Conservation (phyloP, 2,113 vertebrate genomes). For the Sinocyclocheilus anshuiensis region DNA sequence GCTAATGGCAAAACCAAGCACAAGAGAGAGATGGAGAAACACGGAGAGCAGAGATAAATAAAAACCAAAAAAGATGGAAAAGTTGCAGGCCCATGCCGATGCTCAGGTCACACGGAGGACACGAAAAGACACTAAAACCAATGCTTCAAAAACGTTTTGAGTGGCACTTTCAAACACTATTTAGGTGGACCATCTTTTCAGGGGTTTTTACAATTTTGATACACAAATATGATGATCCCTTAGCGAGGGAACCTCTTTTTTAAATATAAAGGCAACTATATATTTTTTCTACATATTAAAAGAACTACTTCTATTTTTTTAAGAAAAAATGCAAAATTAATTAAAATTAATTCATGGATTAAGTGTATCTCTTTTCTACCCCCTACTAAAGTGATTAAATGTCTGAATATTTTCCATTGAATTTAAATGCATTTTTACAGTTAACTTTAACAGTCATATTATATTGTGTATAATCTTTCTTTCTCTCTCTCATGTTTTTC, state of each 20-base stretch:
- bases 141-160: neutral
- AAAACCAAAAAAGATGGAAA: conserved; percentile 56
- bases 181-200: neutral
- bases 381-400: neutral
- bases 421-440: neutral
- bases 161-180: neutral
- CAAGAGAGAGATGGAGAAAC: neutral
- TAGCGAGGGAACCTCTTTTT: neutral
- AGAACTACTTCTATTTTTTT: too few relatives aligned
- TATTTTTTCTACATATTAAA: too few relatives aligned
- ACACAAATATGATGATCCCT: neutral
- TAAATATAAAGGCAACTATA: neutral
- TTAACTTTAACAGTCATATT: neutral
- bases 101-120: conserved; percentile 67
- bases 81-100: conserved; percentile 67
- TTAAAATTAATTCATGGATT: neutral
- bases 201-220: neutral
- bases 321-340: too few relatives aligned
- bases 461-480: neutral
- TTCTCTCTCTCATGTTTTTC: neutral
- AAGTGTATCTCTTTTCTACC: neutral
- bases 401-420: neutral
- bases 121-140: conserved; percentile 43
- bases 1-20: conserved; percentile 59
- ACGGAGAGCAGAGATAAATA: conserved; percentile 42